Percentiles rank a stretch among this genome's conserved stretches.
These are phyloP conservation scores for Glossosoma conforme DNA, from an alignment of 1,140 invertebrate genomes.

Conservation along the genomic window DNA sequence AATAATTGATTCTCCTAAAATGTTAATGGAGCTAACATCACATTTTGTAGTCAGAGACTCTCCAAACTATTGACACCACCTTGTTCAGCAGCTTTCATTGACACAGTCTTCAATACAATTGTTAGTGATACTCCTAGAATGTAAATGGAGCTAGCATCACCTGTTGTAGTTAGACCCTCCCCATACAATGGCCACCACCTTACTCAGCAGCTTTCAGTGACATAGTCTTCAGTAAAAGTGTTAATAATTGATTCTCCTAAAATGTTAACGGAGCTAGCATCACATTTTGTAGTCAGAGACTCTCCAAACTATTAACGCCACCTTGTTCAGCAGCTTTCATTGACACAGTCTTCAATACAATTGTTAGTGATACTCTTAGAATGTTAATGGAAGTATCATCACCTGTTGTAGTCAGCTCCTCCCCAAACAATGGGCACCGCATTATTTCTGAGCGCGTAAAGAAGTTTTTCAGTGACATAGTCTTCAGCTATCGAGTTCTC, in stretches of 20 bases:
- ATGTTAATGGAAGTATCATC: too few species aligned
- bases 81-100: too few species aligned
- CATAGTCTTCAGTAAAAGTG: constrained; percentile 61
- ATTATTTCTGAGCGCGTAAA: constrained; percentile 15
- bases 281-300: too few species aligned
- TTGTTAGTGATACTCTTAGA: too few species aligned
- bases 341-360: too few species aligned
- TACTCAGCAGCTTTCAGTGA: constrained; percentile 61
- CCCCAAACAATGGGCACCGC: constrained; percentile 26
- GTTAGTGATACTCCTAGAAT: too few species aligned
- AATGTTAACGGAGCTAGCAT: too few species aligned
- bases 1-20: constrained; percentile 54
- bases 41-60: too few species aligned
- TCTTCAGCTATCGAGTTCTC: constrained; percentile 59
- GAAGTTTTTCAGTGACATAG: constrained; percentile 54
- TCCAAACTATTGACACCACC: too few species aligned
- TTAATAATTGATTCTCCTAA: constrained; percentile 56
- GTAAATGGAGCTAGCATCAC: too few species aligned
- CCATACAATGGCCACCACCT: constrained; percentile 50
- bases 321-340: background rate
- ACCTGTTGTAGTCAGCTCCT: constrained; percentile 22
- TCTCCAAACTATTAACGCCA: background rate
- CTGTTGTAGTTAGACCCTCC: constrained; percentile 43
- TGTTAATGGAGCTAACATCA: too few species aligned
- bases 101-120: too few species aligned